Base-by-base conservation (phyloP, 1,140 invertebrate genomes). In the Bursaphelenchus mucronatus region DNA sequence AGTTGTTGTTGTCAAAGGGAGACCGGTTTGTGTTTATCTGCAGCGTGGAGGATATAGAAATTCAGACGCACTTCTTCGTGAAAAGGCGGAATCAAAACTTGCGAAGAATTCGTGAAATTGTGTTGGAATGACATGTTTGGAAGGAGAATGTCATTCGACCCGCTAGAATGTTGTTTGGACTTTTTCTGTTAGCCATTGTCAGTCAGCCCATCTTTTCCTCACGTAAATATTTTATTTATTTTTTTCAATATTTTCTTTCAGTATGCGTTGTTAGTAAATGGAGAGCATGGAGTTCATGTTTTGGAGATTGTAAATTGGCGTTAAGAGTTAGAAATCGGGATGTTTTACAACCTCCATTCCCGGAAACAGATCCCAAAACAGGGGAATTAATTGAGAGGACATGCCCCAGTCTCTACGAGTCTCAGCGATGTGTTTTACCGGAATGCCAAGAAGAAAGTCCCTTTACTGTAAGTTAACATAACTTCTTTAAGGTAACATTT, bases 221-320 rank as follows among this genome's bases (percentile, higher is more conserved):
- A 30, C 5, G 30, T 30, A 30, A 30, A 5, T 30, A 30, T 30
- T 30, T 30, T 30, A 30, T 30, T 30, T 30, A 30, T 30, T 30
- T 30, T 30, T 3, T 30, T 30, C 30, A 30, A 30, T 30, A 5
- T 5, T 30, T 5, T 30, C 30, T 30, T 50, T 30, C 49, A 50
- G 49, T 17, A 50, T 50, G 49, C 5, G 49, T 50, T 30, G 49
- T 50, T 17, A 50, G 49, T 50, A 50, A 50, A 50, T 50, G 49
- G 49, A 50, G 19, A 30, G 1, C 49, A 50, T 50, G 49, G 49
- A 50, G 49, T 30, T 30, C 49, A 30, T 50, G 49, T 5, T 17
- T 50, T 30, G 49, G 49, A 15, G 19, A 50, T 30, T 50, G 49
- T 30, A 30, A 30, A 30, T 50, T 50, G 15, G 49, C 49, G 19